phyloP scores from a whole-genome alignment of 2,888 invertebrate genomes.

The Leptopilina syphax region DNA sequence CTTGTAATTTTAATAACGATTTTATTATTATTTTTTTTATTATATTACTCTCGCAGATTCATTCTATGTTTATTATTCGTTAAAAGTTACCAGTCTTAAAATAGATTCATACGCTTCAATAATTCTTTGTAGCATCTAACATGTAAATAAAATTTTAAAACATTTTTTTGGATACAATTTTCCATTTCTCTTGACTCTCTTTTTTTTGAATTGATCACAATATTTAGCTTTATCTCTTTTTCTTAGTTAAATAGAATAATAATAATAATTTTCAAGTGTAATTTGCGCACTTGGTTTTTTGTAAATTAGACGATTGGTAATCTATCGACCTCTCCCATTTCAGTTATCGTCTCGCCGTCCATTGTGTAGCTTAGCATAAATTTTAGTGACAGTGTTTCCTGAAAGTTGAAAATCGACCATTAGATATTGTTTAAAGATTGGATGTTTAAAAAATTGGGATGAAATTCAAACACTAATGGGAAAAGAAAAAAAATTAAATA shows the following conservation, averaged over 20 bases:
- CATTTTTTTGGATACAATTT: neutral
- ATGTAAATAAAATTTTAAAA: constrained; percentile 35
- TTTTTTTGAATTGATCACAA: constrained; percentile 3
- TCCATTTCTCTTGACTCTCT: neutral
- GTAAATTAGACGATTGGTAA: constrained; percentile 77
- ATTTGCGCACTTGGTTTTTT: constrained; percentile 8
- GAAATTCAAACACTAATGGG: too few relatives aligned
- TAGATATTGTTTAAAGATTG: too few relatives aligned
- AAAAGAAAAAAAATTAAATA: neutral
- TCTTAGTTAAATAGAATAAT: neutral
- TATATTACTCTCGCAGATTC: neutral
- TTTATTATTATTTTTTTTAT: neutral
- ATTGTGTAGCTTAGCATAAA: constrained; percentile 88
- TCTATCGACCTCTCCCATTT: constrained; percentile 85
- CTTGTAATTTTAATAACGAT: neutral
- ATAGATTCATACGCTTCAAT: constrained; percentile 54
- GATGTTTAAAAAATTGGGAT: too few relatives aligned
- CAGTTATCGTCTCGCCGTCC: constrained; percentile 86
- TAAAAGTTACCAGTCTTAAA: constrained; percentile 58
- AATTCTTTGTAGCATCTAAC: constrained; percentile 34
- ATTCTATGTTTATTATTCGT: constrained; percentile 3
- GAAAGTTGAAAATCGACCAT: constrained; percentile 43
- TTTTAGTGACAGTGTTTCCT: constrained; percentile 81
- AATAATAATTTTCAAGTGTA: too few relatives aligned
- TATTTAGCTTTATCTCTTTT: neutral